phyloP scores from a whole-genome alignment of 2,113 vertebrate genomes.

The Perca fluviatilis region DNA sequence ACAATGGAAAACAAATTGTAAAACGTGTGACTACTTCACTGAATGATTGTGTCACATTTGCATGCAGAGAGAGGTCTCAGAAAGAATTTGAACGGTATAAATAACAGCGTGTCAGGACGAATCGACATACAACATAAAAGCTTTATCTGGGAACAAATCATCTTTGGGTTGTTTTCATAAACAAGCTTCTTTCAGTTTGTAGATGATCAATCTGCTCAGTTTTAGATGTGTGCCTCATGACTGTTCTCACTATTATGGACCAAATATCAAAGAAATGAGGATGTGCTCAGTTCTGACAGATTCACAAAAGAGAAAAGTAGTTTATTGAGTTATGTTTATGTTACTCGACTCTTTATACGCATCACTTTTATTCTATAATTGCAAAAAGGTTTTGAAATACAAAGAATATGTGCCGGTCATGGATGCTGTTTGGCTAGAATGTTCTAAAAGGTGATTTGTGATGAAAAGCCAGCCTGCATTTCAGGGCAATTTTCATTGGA shows the following conservation, averaged over 20 bases:
- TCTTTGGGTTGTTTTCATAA: background rate
- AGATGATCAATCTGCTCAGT: background rate
- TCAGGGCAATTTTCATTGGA: background rate
- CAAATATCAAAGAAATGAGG: constrained; percentile 19
- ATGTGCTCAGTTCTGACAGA: background rate
- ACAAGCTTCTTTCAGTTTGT: constrained; percentile 5
- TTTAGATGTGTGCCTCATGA: constrained; percentile 15
- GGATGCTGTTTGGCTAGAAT: background rate
- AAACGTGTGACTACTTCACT: background rate
- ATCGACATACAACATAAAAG: background rate
- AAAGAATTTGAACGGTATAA: constrained; percentile 19
- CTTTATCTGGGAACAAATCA: constrained; percentile 13
- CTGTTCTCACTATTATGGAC: constrained; percentile 4
- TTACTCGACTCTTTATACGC: background rate
- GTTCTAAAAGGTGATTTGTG: background rate
- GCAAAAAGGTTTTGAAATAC: background rate
- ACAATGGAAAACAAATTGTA: constrained; percentile 32
- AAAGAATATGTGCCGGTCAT: background rate
- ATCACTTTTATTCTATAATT: background rate
- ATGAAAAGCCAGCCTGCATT: background rate
- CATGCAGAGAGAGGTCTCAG: background rate
- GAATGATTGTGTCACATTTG: background rate
- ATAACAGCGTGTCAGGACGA: background rate
- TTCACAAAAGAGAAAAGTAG: background rate
- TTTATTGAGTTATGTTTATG: background rate